Evolutionary conservation across 2,888 invertebrate genomes (phyloP), one percentile per base, ranked within the genome.

Genomic region (Pandemis heparana): DNA sequence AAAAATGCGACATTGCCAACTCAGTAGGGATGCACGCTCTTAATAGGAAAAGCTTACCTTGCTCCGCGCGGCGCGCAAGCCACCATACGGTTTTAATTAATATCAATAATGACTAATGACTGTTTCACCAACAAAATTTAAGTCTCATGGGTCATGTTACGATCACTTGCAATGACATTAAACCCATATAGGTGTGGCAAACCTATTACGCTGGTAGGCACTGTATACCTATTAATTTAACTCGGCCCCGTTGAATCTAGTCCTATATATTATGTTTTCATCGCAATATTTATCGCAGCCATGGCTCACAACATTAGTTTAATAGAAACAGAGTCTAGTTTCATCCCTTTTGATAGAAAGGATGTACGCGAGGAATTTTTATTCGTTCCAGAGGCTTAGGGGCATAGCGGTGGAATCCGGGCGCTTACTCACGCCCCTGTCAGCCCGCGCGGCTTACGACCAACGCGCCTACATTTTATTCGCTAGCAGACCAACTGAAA

Each of bases 311-410:
- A 76, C 78, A 79, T 79, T 77, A 77, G 62, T 75, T 76, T 83
- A 83, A 86, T 84, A 84, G 84, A 85, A 84, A 83, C 79, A 60
- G 78, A 81, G 77, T 79, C 78, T 79, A 79, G 78, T 79, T 83
- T 84, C 80, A 88, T 86, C 84, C 85, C 79, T 78, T 87, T 81
- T 85, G 83, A 87, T 86, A 82, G 82, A 86, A 87, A 85, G 83
- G 80, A 78, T 81, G 78, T 79, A 78, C 78, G 82, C 68, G 74
- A 77, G 79, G 79, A 82, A 84, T 85, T 86, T 86, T 83, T 84
- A 83, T 86, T 82, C 82, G 76, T 76, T 77, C 71, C 74, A 76
- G 39, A 75, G 78, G 80, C 77, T 74, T 76, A 74, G 12, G 62
- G 59, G 60, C 59, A 63, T 69, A 71, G 46, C 69, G 73, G 61